Percentiles rank a stretch among this genome's conserved stretches.
Evolutionary conservation across 2,113 vertebrate genomes (phyloP).

Genomic region (Alexandromys fortis): DNA sequence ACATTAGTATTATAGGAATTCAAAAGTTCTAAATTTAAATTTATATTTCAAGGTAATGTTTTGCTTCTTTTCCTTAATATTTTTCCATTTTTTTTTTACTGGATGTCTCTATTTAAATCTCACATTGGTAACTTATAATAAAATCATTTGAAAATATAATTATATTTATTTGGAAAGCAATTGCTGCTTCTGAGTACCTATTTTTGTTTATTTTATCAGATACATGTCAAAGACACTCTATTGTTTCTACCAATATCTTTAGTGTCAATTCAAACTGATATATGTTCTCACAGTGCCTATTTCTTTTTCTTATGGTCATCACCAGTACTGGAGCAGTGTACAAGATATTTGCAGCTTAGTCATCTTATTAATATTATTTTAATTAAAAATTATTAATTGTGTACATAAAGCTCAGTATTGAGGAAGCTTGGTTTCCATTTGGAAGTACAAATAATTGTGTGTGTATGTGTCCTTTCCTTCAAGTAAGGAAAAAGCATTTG

Average conservation of each 20-base stretch:
- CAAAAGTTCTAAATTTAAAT: neutral
- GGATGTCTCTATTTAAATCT: neutral
- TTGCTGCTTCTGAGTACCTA: slow-evolving; percentile 1
- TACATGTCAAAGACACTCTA: neutral
- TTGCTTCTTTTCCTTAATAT: neutral
- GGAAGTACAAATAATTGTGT: too few relatives aligned
- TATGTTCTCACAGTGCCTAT: slow-evolving; percentile 3
- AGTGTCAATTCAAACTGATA: neutral
- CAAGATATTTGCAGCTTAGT: neutral
- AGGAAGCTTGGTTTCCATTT: too few relatives aligned
- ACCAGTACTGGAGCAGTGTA: neutral
- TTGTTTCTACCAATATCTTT: neutral
- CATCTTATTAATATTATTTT: neutral
- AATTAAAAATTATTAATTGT: neutral
- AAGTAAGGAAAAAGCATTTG: neutral
- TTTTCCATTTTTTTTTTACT: slow-evolving; percentile 23
- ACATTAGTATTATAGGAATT: neutral
- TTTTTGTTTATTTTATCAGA: neutral
- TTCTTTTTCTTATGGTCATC: slow-evolving; percentile 16
- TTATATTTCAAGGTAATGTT: slow-evolving; percentile 2
- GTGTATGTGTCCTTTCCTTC: neutral
- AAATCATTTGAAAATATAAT: slow-evolving; percentile 33
- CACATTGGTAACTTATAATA: neutral
- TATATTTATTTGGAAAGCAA: slow-evolving; percentile 24
- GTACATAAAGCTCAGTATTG: neutral